These are phyloP conservation scores for Buceros bicornis DNA, from an alignment of 2,797 vertebrate genomes.

Conservation along the genomic window DNA sequence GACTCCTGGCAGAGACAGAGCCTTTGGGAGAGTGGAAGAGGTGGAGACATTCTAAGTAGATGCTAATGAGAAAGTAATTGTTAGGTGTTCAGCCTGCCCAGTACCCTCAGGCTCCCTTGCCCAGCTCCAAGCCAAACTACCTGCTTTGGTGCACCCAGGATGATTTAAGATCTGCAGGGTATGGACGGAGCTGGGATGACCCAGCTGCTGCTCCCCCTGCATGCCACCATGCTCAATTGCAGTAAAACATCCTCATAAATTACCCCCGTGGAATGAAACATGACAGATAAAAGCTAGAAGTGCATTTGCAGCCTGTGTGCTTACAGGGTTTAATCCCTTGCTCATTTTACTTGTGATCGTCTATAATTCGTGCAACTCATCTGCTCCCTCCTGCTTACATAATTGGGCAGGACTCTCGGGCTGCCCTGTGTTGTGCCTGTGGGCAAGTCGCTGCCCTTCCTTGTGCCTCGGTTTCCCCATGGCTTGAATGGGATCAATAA, in stretches of 20 bases:
- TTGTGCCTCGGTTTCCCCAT: neutral
- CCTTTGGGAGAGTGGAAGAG: neutral
- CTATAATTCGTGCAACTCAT: neutral
- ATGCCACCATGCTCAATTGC: accelerated
- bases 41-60: neutral
- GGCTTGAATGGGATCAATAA: accelerated
- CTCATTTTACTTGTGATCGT: neutral
- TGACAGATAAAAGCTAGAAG: neutral
- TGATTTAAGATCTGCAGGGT: neutral
- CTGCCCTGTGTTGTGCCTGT: neutral
- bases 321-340: neutral
- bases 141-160: neutral
- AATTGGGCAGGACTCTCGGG: neutral
- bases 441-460: accelerated
- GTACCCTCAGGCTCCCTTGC: neutral
- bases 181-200: accelerated
- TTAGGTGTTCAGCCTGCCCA: neutral
- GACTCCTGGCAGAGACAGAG: neutral
- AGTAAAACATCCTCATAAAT: neutral
- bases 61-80: neutral
- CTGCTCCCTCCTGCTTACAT: accelerated
- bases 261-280: accelerated
- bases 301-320: neutral
- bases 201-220: neutral
- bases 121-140: neutral